These are phyloP conservation scores for Sipha maydis DNA, from an alignment of 2,888 invertebrate species.

Conservation along the genomic window DNA sequence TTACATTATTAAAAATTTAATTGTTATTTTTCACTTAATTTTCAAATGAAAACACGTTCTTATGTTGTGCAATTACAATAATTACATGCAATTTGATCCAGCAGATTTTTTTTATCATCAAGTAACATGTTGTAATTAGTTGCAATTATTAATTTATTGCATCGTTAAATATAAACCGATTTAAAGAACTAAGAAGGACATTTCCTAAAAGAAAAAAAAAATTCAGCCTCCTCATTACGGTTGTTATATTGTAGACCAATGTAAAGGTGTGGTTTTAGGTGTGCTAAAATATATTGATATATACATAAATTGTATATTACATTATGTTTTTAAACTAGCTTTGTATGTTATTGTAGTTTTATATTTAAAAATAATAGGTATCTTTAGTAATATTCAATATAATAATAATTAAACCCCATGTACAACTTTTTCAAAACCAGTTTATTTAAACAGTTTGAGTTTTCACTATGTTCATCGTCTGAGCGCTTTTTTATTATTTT, in stretches of 20 bases:
- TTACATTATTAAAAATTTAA: conserved; percentile 22
- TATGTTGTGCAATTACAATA: conserved; percentile 10
- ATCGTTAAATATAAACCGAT: not conserved
- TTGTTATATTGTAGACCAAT: not conserved
- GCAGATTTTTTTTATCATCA: conserved; percentile 1
- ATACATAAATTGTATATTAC: not conserved
- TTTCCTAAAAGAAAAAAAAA: not conserved
- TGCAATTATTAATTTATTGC: not conserved
- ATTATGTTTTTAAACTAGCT: not conserved
- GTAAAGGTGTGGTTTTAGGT: not conserved
- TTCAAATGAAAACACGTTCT: conserved; percentile 5
- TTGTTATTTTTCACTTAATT: conserved; percentile 24
- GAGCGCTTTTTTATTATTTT: conserved; percentile 12
- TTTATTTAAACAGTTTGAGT: not conserved
- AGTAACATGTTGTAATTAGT: conserved; percentile 12
- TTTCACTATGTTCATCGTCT: not conserved
- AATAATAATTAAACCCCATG: not conserved
- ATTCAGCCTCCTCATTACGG: not conserved
- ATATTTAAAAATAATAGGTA: not conserved
- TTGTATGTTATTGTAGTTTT: not conserved
- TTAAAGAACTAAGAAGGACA: not conserved
- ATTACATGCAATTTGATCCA: conserved; percentile 40
- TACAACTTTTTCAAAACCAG: conserved; percentile 26
- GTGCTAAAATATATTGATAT: conserved; percentile 16
- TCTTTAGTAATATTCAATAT: not conserved